Evolutionary conservation across 2,888 invertebrate genomes (phyloP).

Genomic region (Monopis laevigella): DNA sequence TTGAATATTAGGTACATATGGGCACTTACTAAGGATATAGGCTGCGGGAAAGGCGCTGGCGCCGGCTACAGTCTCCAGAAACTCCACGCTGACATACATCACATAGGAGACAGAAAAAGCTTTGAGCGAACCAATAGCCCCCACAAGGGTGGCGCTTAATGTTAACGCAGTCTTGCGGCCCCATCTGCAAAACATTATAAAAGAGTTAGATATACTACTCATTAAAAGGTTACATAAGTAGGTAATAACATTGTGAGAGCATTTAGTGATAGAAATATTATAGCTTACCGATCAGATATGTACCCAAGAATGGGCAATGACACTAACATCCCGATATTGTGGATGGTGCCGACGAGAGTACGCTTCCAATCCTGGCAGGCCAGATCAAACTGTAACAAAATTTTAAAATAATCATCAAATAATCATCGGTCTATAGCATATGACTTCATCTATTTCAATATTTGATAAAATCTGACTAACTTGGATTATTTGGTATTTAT

Average conservation of each 20-base stretch:
- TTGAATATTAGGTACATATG: no score
- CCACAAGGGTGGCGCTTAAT: slow-evolving; percentile 46
- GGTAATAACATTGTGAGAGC: no score
- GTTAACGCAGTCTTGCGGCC: slow-evolving; percentile 50
- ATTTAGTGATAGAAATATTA: no score
- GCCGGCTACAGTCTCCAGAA: slow-evolving; percentile 65
- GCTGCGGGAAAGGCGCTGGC: slow-evolving; percentile 68
- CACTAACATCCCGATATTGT: slow-evolving; percentile 77
- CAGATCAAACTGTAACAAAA: slow-evolving; percentile 54
- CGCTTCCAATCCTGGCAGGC: slow-evolving; percentile 76
- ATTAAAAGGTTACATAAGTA: not conserved
- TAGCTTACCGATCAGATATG: slow-evolving; percentile 70
- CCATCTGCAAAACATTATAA: slow-evolving; percentile 40
- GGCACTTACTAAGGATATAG: slow-evolving; percentile 56
- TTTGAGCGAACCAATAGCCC: slow-evolving; percentile 58
- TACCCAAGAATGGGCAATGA: slow-evolving; percentile 76
- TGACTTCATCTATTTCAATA: no score
- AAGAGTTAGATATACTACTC: slow-evolving; percentile 9
- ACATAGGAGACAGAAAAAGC: slow-evolving; percentile 68
- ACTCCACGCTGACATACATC: slow-evolving; percentile 66
- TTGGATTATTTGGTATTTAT: no score
- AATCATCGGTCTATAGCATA: no score
- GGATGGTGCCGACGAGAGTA: slow-evolving; percentile 77
- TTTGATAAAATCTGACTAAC: no score
- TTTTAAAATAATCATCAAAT: no score